Base-by-base conservation (phyloP, 1,140 invertebrate genomes). In the Hyposmocoma kahamanoa region DNA sequence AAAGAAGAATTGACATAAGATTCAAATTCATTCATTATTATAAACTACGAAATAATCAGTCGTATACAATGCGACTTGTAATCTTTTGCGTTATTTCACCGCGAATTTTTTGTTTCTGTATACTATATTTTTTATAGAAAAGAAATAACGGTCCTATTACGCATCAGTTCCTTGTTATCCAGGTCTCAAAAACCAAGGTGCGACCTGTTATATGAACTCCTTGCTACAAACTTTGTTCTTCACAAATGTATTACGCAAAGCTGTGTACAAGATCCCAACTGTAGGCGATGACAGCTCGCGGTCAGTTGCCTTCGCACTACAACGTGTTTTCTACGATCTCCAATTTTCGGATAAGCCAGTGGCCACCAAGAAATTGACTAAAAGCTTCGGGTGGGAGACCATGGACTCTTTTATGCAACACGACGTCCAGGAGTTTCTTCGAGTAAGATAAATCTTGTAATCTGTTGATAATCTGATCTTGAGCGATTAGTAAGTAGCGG, bases 351-450 rank as follows among this genome's bases (percentile, higher is more conserved):
- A 99, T 82, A 98, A 97, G 84, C 97, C 98, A 17, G 98, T 99
- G 20, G 98, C 97, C 36, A 99, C 98, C 21, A 99, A 99, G 84
- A 99, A 99, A 87, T 87, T 99, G 20, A 99, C 98, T n/a, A 98
- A 99, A 87, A 98, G 97, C 54, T 99, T 99, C 87, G 98, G 98
- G 52, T 99, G 98, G 98, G 98, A 99, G 86, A 98, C 98, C 0
- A 86, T 99, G 11, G 98, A 99, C 81, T 98, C 97, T n/a, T 99
- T 99, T 87, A 99, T 99, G 97, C 98, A 99, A 77, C 98, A 99
- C 86, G 98, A 99, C 88, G 98, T 99, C 9, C 81, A 85, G 53
- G 81, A 85, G 59, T 83, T 85, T 64, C 59, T 85, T 18, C 61
- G 81, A 42, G 81, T 83, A 55, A 64, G 61, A 34, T 4, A n/a